Percentiles rank a stretch among this genome's conserved stretches.
Evolutionary conservation across 2,113 vertebrate species (phyloP).

Genomic region (Chaetops frenatus): DNA sequence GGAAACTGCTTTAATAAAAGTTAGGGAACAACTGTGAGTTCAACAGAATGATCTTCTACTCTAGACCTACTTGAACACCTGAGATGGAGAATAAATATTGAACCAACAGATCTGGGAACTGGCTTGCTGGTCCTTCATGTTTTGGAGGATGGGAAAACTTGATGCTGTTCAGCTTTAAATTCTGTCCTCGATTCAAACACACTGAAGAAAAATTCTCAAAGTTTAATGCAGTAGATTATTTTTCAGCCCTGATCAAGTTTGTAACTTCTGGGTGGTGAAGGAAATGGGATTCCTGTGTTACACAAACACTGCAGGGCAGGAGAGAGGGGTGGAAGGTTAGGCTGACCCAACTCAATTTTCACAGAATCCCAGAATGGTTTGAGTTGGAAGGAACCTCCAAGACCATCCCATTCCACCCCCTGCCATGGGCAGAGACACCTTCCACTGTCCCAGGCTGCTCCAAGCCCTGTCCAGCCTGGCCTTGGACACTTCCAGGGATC

Average conservation of each 20-base stretch:
- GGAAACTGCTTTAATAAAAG: constrained; percentile 18
- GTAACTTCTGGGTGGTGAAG: background rate
- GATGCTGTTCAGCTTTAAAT: background rate
- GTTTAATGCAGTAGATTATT: background rate
- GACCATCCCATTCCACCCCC: rapidly evolving
- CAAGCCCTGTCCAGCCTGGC: rapidly evolving
- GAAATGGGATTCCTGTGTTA: background rate
- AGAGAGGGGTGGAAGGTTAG: background rate
- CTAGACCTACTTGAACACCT: background rate
- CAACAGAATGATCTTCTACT: background rate
- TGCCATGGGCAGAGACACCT: background rate
- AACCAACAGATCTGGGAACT: background rate
- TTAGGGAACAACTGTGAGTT: background rate
- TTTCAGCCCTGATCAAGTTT: background rate
- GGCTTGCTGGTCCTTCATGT: background rate
- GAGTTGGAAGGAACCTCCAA: background rate
- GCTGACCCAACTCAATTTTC: background rate
- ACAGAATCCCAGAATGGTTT: background rate
- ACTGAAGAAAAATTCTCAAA: background rate
- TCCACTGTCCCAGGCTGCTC: rapidly evolving
- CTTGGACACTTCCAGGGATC: background rate
- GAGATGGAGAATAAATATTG: background rate
- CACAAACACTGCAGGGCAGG: background rate
- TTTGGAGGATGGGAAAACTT: background rate
- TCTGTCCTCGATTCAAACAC: background rate